Conservation (phyloP, 2,113 vertebrate species). For the Felis chaus region DNA sequence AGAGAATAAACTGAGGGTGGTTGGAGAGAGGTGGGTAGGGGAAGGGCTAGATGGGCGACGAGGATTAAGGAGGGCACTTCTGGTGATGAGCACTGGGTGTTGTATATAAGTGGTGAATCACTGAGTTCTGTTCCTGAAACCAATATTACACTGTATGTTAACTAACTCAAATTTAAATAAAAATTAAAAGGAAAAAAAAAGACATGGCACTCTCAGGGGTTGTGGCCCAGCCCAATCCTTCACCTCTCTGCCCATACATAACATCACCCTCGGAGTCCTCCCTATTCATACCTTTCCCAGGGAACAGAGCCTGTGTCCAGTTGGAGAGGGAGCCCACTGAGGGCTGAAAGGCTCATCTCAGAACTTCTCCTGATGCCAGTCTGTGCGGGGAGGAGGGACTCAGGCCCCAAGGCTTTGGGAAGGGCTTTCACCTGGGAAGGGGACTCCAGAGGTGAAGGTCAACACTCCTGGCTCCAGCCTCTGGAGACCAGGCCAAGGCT, state of each 20-base stretch:
- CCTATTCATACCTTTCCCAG: neutral
- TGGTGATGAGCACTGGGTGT: no score
- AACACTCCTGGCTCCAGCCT: no score
- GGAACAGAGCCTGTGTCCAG: neutral
- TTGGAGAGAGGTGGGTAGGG: no score
- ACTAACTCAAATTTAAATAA: no score
- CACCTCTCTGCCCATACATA: neutral
- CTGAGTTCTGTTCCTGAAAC: no score
- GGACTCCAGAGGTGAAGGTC: neutral
- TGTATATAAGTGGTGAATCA: no score
- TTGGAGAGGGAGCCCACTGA: neutral
- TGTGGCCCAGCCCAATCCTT: neutral
- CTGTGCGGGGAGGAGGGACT: neutral
- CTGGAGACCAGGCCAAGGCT: neutral
- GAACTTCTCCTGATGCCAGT: neutral
- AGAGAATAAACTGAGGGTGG: no score
- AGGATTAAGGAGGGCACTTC: no score
- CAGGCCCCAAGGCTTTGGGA: neutral
- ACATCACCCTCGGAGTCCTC: neutral
- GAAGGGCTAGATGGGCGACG: no score
- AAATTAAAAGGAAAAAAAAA: no score
- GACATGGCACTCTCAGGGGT: neutral
- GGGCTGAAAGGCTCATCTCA: neutral
- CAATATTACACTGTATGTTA: no score
- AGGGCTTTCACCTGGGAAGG: neutral